phyloP scores from a whole-genome alignment of 2,888 invertebrate species.

The Drosophila paracracens region DNA sequence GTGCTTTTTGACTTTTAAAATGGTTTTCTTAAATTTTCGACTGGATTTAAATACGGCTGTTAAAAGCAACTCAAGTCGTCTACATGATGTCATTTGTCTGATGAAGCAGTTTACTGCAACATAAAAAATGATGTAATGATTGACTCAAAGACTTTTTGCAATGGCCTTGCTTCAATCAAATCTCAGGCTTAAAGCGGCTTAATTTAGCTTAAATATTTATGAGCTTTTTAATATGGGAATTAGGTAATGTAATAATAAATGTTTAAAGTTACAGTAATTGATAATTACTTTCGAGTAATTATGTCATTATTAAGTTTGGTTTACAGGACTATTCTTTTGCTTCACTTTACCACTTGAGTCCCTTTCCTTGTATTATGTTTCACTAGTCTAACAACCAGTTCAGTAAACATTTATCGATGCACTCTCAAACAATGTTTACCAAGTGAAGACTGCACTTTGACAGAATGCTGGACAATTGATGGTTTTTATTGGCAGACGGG shows the following conservation, averaged over 20 bases:
- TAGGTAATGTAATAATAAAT: neutral
- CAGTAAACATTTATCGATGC: slow-evolving; percentile 15
- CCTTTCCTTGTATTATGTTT: neutral
- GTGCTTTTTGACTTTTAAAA: slow-evolving; percentile 55
- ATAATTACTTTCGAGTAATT: neutral
- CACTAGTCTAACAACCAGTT: neutral
- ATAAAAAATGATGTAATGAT: slow-evolving; percentile 20
- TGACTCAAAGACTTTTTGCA: slow-evolving; percentile 7
- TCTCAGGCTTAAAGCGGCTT: neutral
- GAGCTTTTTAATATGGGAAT: neutral
- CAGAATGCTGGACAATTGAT: slow-evolving; percentile 7
- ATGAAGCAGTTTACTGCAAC: slow-evolving; percentile 31
- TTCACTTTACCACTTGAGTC: neutral
- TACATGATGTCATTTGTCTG: slow-evolving; percentile 52
- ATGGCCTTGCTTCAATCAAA: neutral
- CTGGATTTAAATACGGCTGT: slow-evolving; percentile 61
- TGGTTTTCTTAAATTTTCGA: slow-evolving; percentile 28
- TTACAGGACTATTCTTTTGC: neutral
- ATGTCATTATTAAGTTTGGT: neutral
- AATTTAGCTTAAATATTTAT: neutral
- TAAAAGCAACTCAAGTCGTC: slow-evolving; percentile 46
- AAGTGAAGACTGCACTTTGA: slow-evolving; percentile 37
- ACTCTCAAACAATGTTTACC: slow-evolving; percentile 9
- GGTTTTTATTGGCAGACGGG: slow-evolving; percentile 5
- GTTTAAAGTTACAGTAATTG: neutral